Conservation (phyloP, 2,113 vertebrate genomes). For the Tetrax tetrax region DNA sequence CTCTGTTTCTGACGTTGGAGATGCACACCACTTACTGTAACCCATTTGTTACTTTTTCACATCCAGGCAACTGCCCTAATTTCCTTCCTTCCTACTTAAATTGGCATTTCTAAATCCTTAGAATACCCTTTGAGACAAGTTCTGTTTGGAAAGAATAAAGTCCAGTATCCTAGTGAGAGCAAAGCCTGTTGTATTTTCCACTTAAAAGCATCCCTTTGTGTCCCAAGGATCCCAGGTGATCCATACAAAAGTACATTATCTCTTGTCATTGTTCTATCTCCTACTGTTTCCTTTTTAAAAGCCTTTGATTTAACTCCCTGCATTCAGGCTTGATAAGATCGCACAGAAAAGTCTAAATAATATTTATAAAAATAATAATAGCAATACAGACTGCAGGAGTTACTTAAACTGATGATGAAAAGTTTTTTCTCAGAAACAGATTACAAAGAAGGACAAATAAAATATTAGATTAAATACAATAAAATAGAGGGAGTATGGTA, state of each 20-base stretch:
- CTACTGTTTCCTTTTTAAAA: not conserved
- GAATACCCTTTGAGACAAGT: not conserved
- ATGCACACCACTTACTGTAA: not conserved
- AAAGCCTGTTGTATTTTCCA: conserved; percentile 29
- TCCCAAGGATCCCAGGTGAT: not conserved
- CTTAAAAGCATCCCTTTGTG: conserved; percentile 32
- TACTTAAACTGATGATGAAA: not conserved
- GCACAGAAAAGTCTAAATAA: not conserved
- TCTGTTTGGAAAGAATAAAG: conserved; percentile 8
- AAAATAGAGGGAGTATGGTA: not conserved
- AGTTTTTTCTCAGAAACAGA: not conserved
- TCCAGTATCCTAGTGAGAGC: not conserved
- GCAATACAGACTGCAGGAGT: not conserved
- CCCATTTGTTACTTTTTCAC: not conserved
- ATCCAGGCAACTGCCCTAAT: not conserved
- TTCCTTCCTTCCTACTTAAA: conserved; percentile 6
- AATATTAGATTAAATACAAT: not conserved
- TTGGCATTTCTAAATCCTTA: not conserved
- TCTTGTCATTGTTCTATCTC: conserved; percentile 14
- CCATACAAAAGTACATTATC: not conserved
- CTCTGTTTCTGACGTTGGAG: not conserved
- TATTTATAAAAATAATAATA: not conserved
- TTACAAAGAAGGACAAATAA: not conserved
- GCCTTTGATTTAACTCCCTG: not conserved
- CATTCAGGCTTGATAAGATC: not conserved